These are phyloP conservation scores for Pachycephala philippinensis DNA, from an alignment of 2,113 vertebrate genomes.

Conservation along the genomic window DNA sequence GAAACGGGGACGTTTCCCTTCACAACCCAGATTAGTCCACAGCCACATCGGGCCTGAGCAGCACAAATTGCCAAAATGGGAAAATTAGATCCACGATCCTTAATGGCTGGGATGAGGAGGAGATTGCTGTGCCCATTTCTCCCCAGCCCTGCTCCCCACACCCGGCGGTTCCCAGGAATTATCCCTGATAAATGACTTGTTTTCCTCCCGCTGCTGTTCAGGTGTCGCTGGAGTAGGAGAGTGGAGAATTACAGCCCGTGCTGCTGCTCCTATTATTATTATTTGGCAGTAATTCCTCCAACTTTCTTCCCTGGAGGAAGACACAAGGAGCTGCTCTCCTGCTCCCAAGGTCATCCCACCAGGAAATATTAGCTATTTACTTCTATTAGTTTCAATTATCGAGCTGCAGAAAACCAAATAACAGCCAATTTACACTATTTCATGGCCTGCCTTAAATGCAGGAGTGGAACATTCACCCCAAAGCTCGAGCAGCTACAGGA, in stretches of 20 bases:
- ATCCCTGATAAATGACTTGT: slow-evolving; percentile 31
- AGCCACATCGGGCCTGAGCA: not conserved
- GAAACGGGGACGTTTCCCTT: not conserved
- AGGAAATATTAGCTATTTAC: slow-evolving; percentile 41
- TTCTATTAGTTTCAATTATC: slow-evolving; percentile 34
- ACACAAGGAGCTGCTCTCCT: not conserved
- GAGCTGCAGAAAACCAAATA: slow-evolving; percentile 7
- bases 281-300: slow-evolving; percentile 48
- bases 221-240: not conserved
- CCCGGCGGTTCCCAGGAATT: not conserved
- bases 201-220: slow-evolving; percentile 19
- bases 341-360: slow-evolving; percentile 35
- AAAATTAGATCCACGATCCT: not conserved
- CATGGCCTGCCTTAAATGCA: not conserved
- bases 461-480: not conserved
- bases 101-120: not conserved
- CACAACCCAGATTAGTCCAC: not conserved
- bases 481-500: not conserved
- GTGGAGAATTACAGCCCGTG: not conserved
- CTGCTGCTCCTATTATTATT: slow-evolving; percentile 35
- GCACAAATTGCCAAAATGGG: not conserved
- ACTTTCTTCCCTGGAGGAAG: slow-evolving; percentile 32
- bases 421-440: not conserved
- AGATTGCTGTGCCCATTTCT: not conserved
- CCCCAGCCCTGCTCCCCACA: not conserved